Evolutionary conservation across 2,113 vertebrate genomes (phyloP).

Genomic region (Austrofundulus limnaeus): DNA sequence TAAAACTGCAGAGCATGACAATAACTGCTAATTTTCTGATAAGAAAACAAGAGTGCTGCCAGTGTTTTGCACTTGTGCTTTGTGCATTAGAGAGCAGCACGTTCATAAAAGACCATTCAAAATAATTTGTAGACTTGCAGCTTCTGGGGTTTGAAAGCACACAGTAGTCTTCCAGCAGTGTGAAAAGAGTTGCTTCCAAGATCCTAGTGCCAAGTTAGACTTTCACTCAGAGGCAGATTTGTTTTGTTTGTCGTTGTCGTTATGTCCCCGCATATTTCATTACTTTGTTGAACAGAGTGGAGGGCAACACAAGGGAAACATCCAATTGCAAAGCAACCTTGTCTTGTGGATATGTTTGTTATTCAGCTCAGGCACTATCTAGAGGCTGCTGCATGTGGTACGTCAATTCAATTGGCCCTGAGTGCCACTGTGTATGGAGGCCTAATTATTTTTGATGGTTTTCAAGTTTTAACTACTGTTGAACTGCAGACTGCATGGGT

Average conservation of each 20-base stretch:
- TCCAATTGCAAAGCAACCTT: constrained; percentile 67
- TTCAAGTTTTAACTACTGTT: constrained; percentile 66
- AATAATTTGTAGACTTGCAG: constrained; percentile 3
- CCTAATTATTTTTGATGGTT: constrained; percentile 74
- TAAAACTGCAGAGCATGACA: neutral
- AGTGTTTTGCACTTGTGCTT: constrained; percentile 4
- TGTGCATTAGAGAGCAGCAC: neutral
- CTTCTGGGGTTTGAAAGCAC: constrained; percentile 7
- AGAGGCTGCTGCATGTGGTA: constrained; percentile 76
- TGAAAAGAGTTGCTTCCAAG: no score
- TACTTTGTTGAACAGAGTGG: constrained; percentile 48
- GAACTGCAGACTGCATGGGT: constrained; percentile 41
- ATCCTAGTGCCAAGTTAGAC: constrained; percentile 39
- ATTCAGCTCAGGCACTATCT: constrained; percentile 76
- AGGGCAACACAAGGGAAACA: constrained; percentile 62
- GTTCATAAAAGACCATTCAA: neutral
- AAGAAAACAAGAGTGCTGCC: neutral
- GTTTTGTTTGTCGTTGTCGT: constrained; percentile 4
- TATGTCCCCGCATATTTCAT: constrained; percentile 44
- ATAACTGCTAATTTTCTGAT: constrained; percentile 5
- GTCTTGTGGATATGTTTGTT: constrained; percentile 75
- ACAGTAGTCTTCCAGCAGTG: neutral
- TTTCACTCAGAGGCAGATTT: constrained; percentile 36
- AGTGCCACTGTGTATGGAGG: constrained; percentile 70
- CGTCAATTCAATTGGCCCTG: constrained; percentile 76